These are phyloP conservation scores for Myotis findleyi DNA, from an alignment of 2,797 vertebrate species.

Conservation along the genomic window DNA sequence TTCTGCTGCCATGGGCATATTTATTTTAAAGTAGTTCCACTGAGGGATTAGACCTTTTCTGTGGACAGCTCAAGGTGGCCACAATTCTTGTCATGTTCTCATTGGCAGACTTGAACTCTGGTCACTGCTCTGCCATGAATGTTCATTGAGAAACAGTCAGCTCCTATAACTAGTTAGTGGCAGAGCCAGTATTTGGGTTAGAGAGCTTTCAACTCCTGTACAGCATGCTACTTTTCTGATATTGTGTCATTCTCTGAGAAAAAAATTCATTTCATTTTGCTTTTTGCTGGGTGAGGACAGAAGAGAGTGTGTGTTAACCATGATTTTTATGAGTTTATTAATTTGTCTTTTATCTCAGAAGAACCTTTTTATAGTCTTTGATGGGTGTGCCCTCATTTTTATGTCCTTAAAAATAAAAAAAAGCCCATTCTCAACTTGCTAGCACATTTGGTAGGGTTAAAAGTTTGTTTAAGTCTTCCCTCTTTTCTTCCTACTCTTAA, in stretches of 20 bases:
- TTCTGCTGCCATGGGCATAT: neutral
- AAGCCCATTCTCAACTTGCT: neutral
- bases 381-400: neutral
- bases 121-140: neutral
- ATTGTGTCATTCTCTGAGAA: neutral
- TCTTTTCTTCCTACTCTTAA: neutral
- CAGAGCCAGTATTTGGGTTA: neutral
- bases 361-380: neutral
- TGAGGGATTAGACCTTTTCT: neutral
- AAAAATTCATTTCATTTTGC: conserved; percentile 4
- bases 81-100: neutral
- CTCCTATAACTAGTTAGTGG: neutral
- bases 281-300: neutral
- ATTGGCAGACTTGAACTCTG: neutral
- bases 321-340: neutral
- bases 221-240: neutral
- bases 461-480: neutral
- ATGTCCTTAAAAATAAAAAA: neutral
- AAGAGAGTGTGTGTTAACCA: neutral
- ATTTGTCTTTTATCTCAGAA: neutral
- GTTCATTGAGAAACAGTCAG: neutral
- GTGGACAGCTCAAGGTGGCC: neutral
- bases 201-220: neutral
- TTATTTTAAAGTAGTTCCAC: neutral
- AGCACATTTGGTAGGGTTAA: neutral